A percentile compares a stretch with the other conserved stretches of the same genome.
Conservation (phyloP, 2,888 invertebrate species). For the Macrophya annulata region DNA sequence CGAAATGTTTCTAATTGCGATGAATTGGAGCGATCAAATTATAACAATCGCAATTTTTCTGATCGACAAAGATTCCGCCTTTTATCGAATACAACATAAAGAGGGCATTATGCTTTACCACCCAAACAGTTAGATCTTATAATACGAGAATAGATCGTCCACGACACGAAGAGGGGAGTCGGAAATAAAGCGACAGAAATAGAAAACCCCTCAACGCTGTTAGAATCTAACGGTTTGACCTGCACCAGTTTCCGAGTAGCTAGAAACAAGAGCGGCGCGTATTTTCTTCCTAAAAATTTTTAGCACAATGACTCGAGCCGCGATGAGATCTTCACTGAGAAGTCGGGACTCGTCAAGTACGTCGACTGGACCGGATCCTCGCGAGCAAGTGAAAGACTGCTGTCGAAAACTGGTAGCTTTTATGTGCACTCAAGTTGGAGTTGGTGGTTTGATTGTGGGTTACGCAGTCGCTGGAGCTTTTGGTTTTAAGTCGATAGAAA, state of each 20-base stretch:
- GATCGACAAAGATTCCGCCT: neutral
- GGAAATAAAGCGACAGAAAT: slow-evolving; percentile 52
- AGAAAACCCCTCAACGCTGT: slow-evolving; percentile 39
- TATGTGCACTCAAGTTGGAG: slow-evolving; percentile 95
- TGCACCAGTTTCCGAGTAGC: slow-evolving; percentile 38
- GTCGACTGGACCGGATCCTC: slow-evolving; percentile 85
- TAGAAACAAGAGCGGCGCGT: slow-evolving; percentile 20
- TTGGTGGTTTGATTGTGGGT: slow-evolving; percentile 92
- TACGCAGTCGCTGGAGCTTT: slow-evolving; percentile 93
- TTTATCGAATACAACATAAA: neutral
- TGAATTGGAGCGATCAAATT: neutral
- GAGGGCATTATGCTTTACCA: neutral
- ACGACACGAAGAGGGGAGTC: neutral
- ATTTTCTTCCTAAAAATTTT: neutral
- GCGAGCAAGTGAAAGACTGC: slow-evolving; percentile 91
- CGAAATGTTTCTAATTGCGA: neutral
- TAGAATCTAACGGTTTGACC: slow-evolving; percentile 20
- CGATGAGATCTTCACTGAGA: slow-evolving; percentile 82
- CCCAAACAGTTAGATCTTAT: slow-evolving; percentile 8
- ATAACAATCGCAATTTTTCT: neutral
- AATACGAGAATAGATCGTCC: neutral
- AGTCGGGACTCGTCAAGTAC: slow-evolving; percentile 86
- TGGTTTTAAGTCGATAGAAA: slow-evolving; percentile 90
- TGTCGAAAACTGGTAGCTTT: slow-evolving; percentile 93
- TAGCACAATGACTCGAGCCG: slow-evolving; percentile 67